Evolutionary conservation across 2,797 vertebrate species (phyloP).

Genomic region (Gymnopithys bicolor): DNA sequence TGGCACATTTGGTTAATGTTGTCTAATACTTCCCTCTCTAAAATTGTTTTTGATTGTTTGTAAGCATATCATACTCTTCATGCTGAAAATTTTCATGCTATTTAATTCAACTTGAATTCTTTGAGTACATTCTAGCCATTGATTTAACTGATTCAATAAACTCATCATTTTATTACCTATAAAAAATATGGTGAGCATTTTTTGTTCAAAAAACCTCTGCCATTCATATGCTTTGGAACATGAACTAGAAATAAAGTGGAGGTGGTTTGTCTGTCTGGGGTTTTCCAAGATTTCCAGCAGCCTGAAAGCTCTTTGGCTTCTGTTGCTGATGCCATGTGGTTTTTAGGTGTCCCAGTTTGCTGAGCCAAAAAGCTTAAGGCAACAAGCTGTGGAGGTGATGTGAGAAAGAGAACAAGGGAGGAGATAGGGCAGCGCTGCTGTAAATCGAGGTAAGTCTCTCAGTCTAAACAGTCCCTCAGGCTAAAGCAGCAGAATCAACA

Average conservation of each 20-base stretch:
- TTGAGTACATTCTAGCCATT: background rate
- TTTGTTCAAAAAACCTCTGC: background rate
- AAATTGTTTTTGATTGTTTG: background rate
- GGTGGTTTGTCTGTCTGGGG: background rate
- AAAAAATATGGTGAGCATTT: background rate
- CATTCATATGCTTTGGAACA: background rate
- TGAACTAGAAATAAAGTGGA: background rate
- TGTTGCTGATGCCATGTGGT: background rate
- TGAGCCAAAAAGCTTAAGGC: background rate
- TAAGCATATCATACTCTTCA: background rate
- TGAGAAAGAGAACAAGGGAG: background rate
- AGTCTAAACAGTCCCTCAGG: background rate
- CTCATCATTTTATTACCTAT: background rate
- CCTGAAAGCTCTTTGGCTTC: background rate
- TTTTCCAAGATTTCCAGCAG: background rate
- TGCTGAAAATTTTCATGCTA: background rate
- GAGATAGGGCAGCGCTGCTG: rapidly evolving
- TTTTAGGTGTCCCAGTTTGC: background rate
- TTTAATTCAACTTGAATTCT: background rate
- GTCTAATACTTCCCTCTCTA: background rate
- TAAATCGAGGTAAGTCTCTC: background rate
- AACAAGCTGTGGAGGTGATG: background rate
- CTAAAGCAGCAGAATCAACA: background rate
- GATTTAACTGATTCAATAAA: background rate
- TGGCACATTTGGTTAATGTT: background rate